Evolutionary conservation across 2,888 invertebrate genomes (phyloP).

Genomic region (Cerastis rubricosa): DNA sequence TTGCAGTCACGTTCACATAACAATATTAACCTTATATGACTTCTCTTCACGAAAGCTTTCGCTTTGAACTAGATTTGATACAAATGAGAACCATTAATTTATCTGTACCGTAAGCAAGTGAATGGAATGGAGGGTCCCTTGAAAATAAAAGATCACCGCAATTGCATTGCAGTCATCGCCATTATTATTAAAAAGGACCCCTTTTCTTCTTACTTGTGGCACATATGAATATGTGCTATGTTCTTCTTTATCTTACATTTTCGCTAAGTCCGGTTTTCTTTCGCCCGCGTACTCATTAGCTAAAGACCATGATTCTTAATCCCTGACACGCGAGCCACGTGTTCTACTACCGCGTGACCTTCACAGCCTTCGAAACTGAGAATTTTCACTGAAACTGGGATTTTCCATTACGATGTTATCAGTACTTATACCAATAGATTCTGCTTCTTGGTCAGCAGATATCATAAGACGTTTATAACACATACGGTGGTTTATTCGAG

Average conservation of each 20-base stretch:
- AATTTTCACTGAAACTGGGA: slow-evolving; percentile 40
- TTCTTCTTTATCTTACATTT: slow-evolving; percentile 2
- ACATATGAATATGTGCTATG: background rate
- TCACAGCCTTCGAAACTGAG: slow-evolving; percentile 40
- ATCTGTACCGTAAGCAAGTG: slow-evolving; percentile 17
- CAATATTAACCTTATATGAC: slow-evolving; percentile 51
- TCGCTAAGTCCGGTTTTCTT: slow-evolving; percentile 34
- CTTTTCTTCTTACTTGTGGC: background rate
- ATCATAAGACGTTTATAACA: slow-evolving; percentile 3
- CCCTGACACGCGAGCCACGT: slow-evolving; percentile 7
- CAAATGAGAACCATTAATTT: slow-evolving; percentile 9
- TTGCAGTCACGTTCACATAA: slow-evolving; percentile 57
- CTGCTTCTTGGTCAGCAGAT: slow-evolving; percentile 21
- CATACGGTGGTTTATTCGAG: slow-evolving; percentile 8
- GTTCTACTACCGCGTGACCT: slow-evolving; percentile 45
- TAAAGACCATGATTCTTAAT: slow-evolving; percentile 22
- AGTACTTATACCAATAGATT: slow-evolving; percentile 23
- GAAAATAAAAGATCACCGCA: background rate
- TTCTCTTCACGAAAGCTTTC: slow-evolving; percentile 45
- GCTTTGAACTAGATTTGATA: slow-evolving; percentile 31
- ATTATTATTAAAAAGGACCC: background rate
- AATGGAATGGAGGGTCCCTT: background rate
- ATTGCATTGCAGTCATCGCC: background rate
- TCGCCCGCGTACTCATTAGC: slow-evolving; percentile 13
- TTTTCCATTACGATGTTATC: slow-evolving; percentile 47